These are phyloP conservation scores for Kradibia gibbosae DNA, from an alignment of 1,140 invertebrate genomes.

Conservation along the genomic window DNA sequence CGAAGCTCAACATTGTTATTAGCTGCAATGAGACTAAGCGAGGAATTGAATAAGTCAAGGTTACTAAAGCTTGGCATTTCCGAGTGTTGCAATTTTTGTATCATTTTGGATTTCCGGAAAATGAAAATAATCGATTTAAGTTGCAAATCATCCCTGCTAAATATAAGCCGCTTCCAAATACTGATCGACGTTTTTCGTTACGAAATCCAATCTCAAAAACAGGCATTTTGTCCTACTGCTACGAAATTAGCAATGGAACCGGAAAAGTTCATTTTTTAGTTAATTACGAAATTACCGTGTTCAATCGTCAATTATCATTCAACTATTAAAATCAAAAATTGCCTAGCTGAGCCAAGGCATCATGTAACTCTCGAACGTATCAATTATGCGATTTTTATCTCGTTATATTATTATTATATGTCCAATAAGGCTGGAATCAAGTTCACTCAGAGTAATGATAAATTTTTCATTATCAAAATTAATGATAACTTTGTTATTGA, in stretches of 20 bases:
- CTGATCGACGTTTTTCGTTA: slow-evolving; percentile 21
- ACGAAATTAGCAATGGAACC: slow-evolving; percentile 14
- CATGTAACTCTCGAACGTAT: background rate
- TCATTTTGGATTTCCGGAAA: background rate
- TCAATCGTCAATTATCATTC: background rate
- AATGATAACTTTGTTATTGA: too few relatives aligned
- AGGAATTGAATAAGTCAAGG: background rate
- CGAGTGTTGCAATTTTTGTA: background rate
- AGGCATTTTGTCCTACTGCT: background rate
- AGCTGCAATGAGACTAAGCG: background rate
- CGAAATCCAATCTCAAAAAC: background rate
- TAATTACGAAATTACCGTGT: slow-evolving; percentile 5
- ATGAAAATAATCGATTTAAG: slow-evolving; percentile 7
- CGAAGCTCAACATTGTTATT: background rate
- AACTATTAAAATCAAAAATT: background rate
- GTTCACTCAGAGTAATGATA: too few relatives aligned
- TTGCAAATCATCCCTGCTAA: slow-evolving; percentile 33
- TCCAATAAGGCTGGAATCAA: too few relatives aligned
- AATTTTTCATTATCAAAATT: too few relatives aligned
- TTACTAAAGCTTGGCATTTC: background rate
- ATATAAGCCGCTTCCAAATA: slow-evolving; percentile 24
- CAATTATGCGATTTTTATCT: too few relatives aligned
- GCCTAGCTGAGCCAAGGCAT: background rate
- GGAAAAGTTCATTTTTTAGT: slow-evolving; percentile 16
- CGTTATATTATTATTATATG: too few relatives aligned